Evolutionary conservation across 1,140 invertebrate genomes (phyloP).

Genomic region (Prorops nasuta): DNA sequence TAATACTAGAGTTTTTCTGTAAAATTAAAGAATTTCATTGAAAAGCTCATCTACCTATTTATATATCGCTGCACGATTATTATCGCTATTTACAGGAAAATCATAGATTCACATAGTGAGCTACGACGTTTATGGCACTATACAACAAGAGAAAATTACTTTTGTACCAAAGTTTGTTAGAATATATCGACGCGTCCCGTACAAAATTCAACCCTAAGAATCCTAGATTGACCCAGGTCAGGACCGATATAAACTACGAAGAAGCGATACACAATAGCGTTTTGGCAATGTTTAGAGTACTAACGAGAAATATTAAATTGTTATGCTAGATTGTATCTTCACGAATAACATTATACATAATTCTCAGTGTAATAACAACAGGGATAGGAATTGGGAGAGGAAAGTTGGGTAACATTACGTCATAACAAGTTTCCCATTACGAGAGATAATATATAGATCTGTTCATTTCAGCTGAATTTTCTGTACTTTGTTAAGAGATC

Average conservation of each 20-base stretch:
- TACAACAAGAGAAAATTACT: conserved; percentile 15
- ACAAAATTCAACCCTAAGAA: background rate
- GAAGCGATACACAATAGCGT: conserved; percentile 21
- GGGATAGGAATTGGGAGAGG: conserved; percentile 37
- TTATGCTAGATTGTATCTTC: conserved; percentile 20
- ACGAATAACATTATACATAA: conserved; percentile 16
- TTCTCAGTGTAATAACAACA: conserved; percentile 25
- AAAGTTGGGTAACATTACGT: conserved; percentile 31
- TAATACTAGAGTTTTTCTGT: conserved; percentile 1
- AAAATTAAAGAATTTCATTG: conserved; percentile 11
- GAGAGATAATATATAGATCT: conserved; percentile 1
- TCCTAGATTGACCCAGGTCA: background rate
- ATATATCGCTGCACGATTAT: background rate
- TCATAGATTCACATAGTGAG: conserved; percentile 17
- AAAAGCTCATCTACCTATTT: conserved; percentile 4
- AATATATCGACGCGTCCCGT: conserved; percentile 11
- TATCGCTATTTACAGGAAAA: conserved; percentile 11
- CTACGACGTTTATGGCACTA: conserved; percentile 13
- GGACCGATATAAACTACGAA: conserved; percentile 15
- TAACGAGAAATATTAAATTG: conserved; percentile 15
- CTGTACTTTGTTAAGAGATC: background rate
- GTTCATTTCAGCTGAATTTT: background rate
- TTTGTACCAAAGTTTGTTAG: conserved; percentile 19
- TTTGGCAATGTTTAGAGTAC: conserved; percentile 22
- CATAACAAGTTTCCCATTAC: conserved; percentile 9